Base-by-base conservation (phyloP, 2,113 vertebrate species). In the Sebastes schlegelii region DNA sequence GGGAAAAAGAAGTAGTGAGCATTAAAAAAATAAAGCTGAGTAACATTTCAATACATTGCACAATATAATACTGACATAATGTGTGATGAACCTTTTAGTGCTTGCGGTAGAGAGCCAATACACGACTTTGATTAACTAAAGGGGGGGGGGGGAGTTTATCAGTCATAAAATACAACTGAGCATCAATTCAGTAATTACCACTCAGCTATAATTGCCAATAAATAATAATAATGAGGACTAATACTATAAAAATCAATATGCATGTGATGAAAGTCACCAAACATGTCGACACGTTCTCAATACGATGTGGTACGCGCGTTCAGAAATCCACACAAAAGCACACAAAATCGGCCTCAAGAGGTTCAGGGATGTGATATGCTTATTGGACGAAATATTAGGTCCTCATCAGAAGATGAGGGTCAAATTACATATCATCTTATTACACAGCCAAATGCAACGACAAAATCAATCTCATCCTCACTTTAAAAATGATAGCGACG, bases 1-100 rank as follows among this genome's bases (percentile, higher is more conserved):
- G 65, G 43, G 43, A 9, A 51, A n/a, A 68, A 14, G 34, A 58
- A 68, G 14, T 62, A 43, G 57, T 48, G 60, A n/a, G 66, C 23
- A 66, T 23, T 34, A 34, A 69, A 82, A 90, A 79, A 87, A 88
- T 83, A 93, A 94, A 92, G 87, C 90, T 74, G 84, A 91, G 87
- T 90, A 93, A 94, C 90, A 91, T 93, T 93, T 93, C 82, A 86
- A 86, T 78, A 79, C 87, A 94, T 92, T 93, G 91, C 89, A 94
- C 92, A 77, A 90, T 61, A 88, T 93, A 93, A 95, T 92, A 95
- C 93, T 95, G 93, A 92, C 74, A 23, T 52, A 34, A 78, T 79
- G 67, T 58, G 68, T 74, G 77, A 82, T 26, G n/a, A 74, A 85
- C 66, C 74, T 69, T 81, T 90, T 75, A 85, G 89, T 89, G 82